These are phyloP conservation scores for Melanogrammus aeglefinus DNA, from an alignment of 2,797 vertebrate genomes.

Conservation along the genomic window DNA sequence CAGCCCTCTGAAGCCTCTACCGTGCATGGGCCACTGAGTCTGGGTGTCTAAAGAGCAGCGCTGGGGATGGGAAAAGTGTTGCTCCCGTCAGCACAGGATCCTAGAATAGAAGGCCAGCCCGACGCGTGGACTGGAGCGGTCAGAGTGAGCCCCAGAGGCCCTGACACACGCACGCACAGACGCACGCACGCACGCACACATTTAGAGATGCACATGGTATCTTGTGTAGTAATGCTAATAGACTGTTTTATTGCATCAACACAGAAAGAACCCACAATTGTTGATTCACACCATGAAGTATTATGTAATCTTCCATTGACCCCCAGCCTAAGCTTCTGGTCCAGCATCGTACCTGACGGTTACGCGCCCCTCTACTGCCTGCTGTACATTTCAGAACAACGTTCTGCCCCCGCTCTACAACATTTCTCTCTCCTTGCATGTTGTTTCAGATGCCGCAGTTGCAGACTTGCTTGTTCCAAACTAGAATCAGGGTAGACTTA, in stretches of 20 bases:
- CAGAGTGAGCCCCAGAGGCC: slow-evolving; percentile 59
- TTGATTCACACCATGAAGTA: not conserved
- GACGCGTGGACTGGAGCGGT: slow-evolving; percentile 41
- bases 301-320: not conserved
- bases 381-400: not conserved
- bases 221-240: not conserved
- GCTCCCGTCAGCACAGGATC: slow-evolving; percentile 62
- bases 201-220: not conserved
- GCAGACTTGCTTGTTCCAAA: not conserved
- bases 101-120: slow-evolving; percentile 66
- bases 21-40: not conserved
- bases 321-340: not conserved
- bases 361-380: not conserved
- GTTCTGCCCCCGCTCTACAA: not conserved
- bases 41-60: slow-evolving; percentile 45
- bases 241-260: not conserved
- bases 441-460: not conserved
- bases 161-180: slow-evolving; percentile 32
- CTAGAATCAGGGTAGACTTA: not conserved
- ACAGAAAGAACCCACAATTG: not conserved
- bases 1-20: not conserved
- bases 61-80: slow-evolving; percentile 53
- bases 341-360: not conserved
- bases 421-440: not conserved
- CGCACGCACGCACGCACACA: not conserved